These are phyloP conservation scores for Cephalopterus ornatus DNA, from an alignment of 2,113 vertebrate species.

Conservation along the genomic window DNA sequence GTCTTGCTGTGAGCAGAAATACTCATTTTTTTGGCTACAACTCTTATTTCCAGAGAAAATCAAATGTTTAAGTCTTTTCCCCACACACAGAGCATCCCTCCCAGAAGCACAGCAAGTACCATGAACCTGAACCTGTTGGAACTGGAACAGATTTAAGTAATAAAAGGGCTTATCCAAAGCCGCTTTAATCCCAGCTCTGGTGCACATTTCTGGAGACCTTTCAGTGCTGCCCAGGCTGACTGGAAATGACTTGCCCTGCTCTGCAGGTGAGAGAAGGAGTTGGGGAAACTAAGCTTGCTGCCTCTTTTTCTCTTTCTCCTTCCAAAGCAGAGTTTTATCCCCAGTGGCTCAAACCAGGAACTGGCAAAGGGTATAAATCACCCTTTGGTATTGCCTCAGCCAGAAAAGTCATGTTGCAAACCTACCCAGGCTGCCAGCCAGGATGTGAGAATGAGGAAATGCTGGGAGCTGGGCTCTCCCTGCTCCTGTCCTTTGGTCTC, in stretches of 20 bases:
- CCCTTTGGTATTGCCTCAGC: not conserved
- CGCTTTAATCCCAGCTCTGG: not conserved
- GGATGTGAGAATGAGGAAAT: not conserved
- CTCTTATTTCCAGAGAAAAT: not conserved
- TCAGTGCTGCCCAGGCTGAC: not conserved
- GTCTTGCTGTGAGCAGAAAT: not conserved
- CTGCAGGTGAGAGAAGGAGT: not conserved
- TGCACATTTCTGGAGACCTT: not conserved
- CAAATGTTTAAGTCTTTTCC: not conserved
- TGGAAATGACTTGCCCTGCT: not conserved
- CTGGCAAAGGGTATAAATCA: not conserved
- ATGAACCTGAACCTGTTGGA: slow-evolving; percentile 3
- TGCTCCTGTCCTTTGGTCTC: fast-evolving
- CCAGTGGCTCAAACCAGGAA: not conserved
- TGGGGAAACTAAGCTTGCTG: not conserved
- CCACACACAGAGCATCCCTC: not conserved
- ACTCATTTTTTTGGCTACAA: not conserved
- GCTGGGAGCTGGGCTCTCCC: not conserved
- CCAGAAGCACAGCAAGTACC: not conserved
- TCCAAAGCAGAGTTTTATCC: not conserved
- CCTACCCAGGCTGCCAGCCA: not conserved
- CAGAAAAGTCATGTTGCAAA: not conserved
- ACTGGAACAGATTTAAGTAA: slow-evolving; percentile 13
- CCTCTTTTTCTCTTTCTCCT: not conserved
- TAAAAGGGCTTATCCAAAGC: slow-evolving; percentile 49